Base-by-base conservation (phyloP, 2,888 invertebrate genomes). In the Meiosimyza decipiens region DNA sequence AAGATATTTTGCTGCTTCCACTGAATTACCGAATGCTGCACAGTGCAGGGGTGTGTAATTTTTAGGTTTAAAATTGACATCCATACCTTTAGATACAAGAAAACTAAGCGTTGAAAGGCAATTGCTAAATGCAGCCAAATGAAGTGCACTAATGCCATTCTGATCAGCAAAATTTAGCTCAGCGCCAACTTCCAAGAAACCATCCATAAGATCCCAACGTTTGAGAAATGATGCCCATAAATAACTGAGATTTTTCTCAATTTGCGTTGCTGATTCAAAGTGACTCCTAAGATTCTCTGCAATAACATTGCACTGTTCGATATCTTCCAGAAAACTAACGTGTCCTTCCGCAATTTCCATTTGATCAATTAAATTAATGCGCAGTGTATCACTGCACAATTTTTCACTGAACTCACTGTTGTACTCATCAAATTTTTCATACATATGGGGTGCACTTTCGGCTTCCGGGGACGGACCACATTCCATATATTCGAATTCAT, bases 11-110 rank as follows among this genome's bases (percentile, higher is more conserved):
- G 94, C 93, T 15, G 95, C 94, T 81, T 93, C 92, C 67, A 92
- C 90, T 75, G 95, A 93, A 82, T 96, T 94, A 13, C 96, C 94
- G 87, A 95, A 95, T 52, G 96, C 95, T 12, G 96, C 95, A 84
- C 95, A 95, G 86, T 97, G 96, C 73, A 97, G 89, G 1, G 96
- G 95, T 63, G 93, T 93, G 83, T 93, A 93, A 79, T 91, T 91
- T 83, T 92, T 91, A 73, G 91, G 90, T 82, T 91, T 90, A 65
- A 91, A 89, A 86, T 93, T 92, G 11, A 93, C 90, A 80, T 92
- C 92, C 77, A 90, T 90, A 2, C 92, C 93, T 80, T 91, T 90
- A 33, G 90, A 87, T 64, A 95, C 89, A 68, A 95, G 88, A 82
- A 90, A 92, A 78, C 89, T 90, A 12, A 93, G 91, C 76, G 94